phyloP scores from a whole-genome alignment of 2,797 vertebrate species.

The Myripristis murdjan region DNA sequence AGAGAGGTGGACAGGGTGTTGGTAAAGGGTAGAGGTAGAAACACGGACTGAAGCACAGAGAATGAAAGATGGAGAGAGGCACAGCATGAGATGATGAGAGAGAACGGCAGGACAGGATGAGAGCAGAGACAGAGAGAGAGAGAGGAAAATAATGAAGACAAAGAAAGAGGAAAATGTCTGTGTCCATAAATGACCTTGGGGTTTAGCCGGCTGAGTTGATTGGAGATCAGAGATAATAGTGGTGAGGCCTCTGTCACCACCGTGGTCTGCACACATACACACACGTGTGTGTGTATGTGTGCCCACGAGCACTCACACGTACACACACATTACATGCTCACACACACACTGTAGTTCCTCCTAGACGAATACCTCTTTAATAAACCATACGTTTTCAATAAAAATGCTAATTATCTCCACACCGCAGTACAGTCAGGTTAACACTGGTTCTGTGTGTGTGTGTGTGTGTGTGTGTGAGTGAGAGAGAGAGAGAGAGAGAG shows the following conservation, averaged over 20 bases:
- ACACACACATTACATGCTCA: conserved; percentile 28
- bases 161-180: conserved; percentile 47
- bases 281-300: conserved; percentile 7
- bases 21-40: conserved; percentile 29
- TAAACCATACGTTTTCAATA: conserved; percentile 84
- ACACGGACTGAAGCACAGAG: conserved; percentile 27
- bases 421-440: conserved; percentile 66
- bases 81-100: conserved; percentile 39
- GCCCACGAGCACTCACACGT: too few relatives aligned
- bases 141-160: not conserved
- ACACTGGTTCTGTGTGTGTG: conserved; percentile 38
- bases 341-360: conserved; percentile 39
- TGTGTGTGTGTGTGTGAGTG: conserved; percentile 19
- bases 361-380: conserved; percentile 71
- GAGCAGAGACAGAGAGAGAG: conserved; percentile 36
- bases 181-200: conserved; percentile 79
- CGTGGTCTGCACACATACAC: conserved; percentile 44
- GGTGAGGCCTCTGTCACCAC: conserved; percentile 65
- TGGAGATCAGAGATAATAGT: conserved; percentile 78
- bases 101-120: conserved; percentile 54
- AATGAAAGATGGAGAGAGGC: conserved; percentile 36
- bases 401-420: conserved; percentile 83
- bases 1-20: conserved; percentile 62
- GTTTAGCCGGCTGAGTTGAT: conserved; percentile 70
- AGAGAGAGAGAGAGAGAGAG: conserved; percentile 10